Evolutionary conservation across 2,888 invertebrate genomes (phyloP).

Genomic region (Campoplex nolae): DNA sequence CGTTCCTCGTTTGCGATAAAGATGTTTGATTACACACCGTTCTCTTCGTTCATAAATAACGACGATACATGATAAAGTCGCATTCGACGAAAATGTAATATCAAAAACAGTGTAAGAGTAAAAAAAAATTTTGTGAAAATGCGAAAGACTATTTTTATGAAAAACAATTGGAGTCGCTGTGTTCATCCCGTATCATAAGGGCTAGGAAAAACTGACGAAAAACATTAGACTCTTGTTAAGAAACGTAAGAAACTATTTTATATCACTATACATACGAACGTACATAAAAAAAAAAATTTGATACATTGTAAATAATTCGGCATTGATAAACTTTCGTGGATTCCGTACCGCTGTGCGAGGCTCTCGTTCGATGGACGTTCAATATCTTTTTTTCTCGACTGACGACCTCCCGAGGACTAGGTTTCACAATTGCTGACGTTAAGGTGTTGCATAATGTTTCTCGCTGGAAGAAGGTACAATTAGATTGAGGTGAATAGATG

Average conservation of each 20-base stretch:
- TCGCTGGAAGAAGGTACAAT: conserved; percentile 86
- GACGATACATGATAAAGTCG: no score
- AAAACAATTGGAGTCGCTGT: no score
- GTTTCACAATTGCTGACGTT: conserved; percentile 92
- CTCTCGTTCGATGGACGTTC: conserved; percentile 24
- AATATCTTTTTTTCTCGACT: conserved; percentile 5
- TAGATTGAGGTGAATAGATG: neutral
- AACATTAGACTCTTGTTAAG: conserved; percentile 52
- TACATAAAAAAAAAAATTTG: conserved; percentile 76
- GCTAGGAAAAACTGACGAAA: neutral
- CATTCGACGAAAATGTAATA: no score
- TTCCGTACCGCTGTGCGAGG: conserved; percentile 6
- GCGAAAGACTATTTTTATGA: no score
- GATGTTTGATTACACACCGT: no score
- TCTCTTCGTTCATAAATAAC: no score
- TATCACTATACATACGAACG: conserved; percentile 78
- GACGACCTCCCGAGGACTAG: conserved; percentile 77
- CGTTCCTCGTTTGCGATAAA: no score
- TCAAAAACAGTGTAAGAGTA: no score
- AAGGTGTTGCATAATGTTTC: conserved; percentile 93
- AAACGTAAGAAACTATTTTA: conserved; percentile 77
- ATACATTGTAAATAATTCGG: conserved; percentile 60
- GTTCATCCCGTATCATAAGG: no score
- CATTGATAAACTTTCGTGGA: conserved; percentile 44
- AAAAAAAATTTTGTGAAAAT: no score